phyloP scores from a whole-genome alignment of 2,797 vertebrate species.

The Macropus fuliginosus region DNA sequence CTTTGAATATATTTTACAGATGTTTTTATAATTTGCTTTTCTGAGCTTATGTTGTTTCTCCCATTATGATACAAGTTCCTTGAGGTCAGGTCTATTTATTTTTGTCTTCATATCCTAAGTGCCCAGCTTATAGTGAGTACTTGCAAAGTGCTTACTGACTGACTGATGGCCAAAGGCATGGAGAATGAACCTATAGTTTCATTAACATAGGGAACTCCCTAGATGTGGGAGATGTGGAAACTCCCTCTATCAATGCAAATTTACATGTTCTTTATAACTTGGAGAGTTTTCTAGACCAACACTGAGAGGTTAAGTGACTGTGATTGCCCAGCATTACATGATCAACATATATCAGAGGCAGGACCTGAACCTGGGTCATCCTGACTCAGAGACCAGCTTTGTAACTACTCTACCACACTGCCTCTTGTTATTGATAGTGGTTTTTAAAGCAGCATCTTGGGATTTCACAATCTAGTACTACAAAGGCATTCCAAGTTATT shows the following conservation, averaged over 20 bases:
- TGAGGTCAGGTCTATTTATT: not conserved
- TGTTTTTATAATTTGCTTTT: not conserved
- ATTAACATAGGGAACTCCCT: not conserved
- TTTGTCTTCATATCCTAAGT: not conserved
- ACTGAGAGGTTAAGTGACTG: not conserved
- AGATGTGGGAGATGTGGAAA: not conserved
- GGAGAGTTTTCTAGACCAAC: not conserved
- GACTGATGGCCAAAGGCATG: not conserved
- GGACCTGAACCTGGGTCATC: not conserved
- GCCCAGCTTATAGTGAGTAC: not conserved
- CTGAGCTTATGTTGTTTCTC: not conserved
- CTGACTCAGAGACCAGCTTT: not conserved
- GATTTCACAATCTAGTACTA: conserved; percentile 42
- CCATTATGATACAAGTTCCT: not conserved
- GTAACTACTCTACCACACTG: not conserved
- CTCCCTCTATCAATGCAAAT: not conserved
- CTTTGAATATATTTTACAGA: not conserved
- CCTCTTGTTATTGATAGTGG: not conserved
- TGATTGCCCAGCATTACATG: not conserved
- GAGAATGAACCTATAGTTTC: not conserved
- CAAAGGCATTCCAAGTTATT: not conserved
- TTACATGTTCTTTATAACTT: not conserved
- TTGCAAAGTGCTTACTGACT: not conserved
- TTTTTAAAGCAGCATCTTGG: not conserved
- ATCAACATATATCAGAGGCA: not conserved